Base-by-base conservation (phyloP, 2,888 invertebrate species). In the Stenichneumon culpator region DNA sequence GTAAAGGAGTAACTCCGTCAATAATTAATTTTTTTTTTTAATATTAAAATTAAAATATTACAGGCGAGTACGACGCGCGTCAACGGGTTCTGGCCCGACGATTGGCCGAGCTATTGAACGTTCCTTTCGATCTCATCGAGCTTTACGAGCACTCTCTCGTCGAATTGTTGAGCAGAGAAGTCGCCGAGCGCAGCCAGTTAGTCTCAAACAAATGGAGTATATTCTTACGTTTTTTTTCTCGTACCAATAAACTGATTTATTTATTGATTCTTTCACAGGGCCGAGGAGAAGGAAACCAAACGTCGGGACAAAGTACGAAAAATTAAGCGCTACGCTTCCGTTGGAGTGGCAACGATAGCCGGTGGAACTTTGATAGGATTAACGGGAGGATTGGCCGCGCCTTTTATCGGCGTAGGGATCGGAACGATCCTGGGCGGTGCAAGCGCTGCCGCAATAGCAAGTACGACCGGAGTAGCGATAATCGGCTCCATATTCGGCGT, bases 361-460 rank as follows among this genome's bases (percentile, higher is more conserved):
- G 96, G 96, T 4, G 96, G 96, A 57, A 95, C 96, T 14, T 92
- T 96, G 60, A 94, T 96, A 84, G 96, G 96, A 63, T 92, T 96
- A 77, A 96, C 96, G 0, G 96, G 96, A 57, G 96, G 96, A 44
- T 93, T 96, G 67, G 96, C 96, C 5, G 96, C 96, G 14, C 96
- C 96, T 14, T 92, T 96, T 11, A 94, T 95, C 84, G 95, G 95
- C n/a, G 93, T 94, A 47, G 95, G 95, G 3, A 94, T 95, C 16
- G 95, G 95, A 32, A 95, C 94, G 79, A 91, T 95, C 52, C 89
- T 95, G 69, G 94, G 95, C 25, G 92, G 93, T 28, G 93, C 94
- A 5, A 90, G 93, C 75, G 95, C 95, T 14, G 95, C 95, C n/a
- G 94, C 95, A 16, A 91, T 95, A 47, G 94, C 95, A 19, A 94